Evolutionary conservation across 2,797 vertebrate species (phyloP).

Genomic region (Sternotherus odoratus): DNA sequence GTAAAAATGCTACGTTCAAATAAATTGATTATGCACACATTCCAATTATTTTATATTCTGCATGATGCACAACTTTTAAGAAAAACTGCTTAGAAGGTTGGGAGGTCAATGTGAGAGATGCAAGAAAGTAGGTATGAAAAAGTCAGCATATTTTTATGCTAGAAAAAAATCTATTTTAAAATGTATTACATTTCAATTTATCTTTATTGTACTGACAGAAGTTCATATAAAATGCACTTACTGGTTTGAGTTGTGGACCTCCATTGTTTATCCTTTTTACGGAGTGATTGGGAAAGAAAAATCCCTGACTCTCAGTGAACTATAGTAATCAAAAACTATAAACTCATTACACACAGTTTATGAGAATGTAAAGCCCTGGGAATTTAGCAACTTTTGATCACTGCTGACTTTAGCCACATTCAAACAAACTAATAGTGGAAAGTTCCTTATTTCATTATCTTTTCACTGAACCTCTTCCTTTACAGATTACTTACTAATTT

Average conservation of each 20-base stretch:
- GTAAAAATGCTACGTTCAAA: conserved; percentile 21
- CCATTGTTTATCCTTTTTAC: not conserved
- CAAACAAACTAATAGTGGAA: not conserved
- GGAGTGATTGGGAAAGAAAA: not conserved
- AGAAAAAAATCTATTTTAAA: not conserved
- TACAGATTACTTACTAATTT: not conserved
- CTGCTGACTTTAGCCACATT: not conserved
- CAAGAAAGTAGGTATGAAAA: not conserved
- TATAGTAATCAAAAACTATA: not conserved
- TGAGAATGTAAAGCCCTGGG: not conserved
- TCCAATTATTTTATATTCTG: not conserved
- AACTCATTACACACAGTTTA: not conserved
- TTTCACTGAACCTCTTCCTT: not conserved
- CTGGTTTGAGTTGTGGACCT: not conserved
- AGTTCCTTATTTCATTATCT: not conserved
- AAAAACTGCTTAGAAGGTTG: not conserved
- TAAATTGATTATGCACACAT: not conserved
- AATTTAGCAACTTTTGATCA: not conserved
- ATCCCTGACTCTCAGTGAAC: not conserved
- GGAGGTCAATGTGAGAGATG: not conserved
- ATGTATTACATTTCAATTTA: not conserved
- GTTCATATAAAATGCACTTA: not conserved
- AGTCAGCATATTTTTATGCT: not conserved
- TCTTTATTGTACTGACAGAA: not conserved
- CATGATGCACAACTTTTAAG: not conserved